Evolutionary conservation across 2,113 vertebrate genomes (phyloP), one percentile per base, ranked within the genome.

Genomic region (Pionites leucogaster): DNA sequence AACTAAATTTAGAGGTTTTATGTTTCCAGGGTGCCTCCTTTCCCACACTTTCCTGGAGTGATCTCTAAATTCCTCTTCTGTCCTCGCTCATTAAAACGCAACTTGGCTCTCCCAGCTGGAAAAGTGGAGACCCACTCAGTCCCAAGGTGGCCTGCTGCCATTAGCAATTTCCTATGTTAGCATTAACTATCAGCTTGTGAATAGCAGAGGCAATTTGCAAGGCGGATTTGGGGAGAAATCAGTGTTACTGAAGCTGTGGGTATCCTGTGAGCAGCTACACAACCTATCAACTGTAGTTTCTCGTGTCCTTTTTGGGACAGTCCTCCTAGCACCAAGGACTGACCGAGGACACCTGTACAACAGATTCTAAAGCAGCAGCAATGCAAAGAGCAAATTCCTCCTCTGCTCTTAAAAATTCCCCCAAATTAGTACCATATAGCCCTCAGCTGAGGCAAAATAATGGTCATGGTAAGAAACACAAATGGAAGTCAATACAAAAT

Each of bases 41-140:
- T 96, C 95, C 95, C 94, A 95, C 88, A 96, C n/a, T 91, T 95
- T 86, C 68, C 92, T 94, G 82, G 67, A 88, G 53, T 4, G 42
- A 86, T 82, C 33, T 91, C 79, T 37, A 80, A 53, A 85, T 96
- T 96, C 75, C 63, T 91, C 37, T 1, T 0, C 44, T 71, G 67
- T 77, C 52, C 57, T 77, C 1, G 6, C 78, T 94, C 7, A 2
- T 95, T 86, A 95, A 96, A 95, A 95, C 0, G 2, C 70, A 85
- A 94, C 82, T 97, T 90, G 96, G 77, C 55, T 70, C 70, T 86
- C 64, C 90, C 88, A 86, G 94, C 79, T 94, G 79, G 92, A 93
- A 82, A 90, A 47, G 23, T 44, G 29, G 55, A 71, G 67, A 82
- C 44, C 42, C 42, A 47, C 4, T 13, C 4, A 35, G 67, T 8